Base-by-base conservation (phyloP, 2,797 vertebrate species). In the Sandelia bainsii region DNA sequence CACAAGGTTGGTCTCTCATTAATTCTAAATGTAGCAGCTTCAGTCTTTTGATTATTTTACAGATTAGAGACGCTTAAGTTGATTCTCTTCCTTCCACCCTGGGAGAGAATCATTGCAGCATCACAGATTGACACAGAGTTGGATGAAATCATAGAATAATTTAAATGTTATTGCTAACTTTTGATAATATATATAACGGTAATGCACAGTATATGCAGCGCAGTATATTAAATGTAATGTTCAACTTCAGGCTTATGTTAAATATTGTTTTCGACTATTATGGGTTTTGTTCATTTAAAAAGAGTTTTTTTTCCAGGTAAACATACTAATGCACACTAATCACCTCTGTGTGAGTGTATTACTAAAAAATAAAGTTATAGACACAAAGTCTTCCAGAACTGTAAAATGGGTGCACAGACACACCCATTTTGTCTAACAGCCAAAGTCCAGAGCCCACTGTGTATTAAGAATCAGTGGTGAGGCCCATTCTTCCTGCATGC, bases 1-100 rank as follows among this genome's bases (percentile, higher is more conserved):
- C 76, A 54, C 84, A 79, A 73, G 69, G 75, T 87, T 78, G 68
- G 64, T 77, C 51, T 79, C 74, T 87, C 73, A 83, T 84, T 85
- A 74, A 85, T 82, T 78, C 49, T 67, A 53, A 75, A 79, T 70
- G 68, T 73, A 64, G 69, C 64, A n/a, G 77, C 71, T 56, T 72
- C 49, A 1, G 67, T 66, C 45, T 52, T 71, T 72, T 80, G 80
- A 78, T 69, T 84, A 75, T 73, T 73, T 83, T 76, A 57, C 71
- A 74, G 84, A 89, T 87, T 78, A 81, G 54, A 73, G 57, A 25
- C 20, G 68, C 51, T 77, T 64, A 80, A 72, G 78, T 72, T 74
- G 72, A 81, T 70, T 75, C 71, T 67, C 53, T 59, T 68, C 46
- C 70, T 65, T 73, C 49, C 44, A 39, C 69, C 23, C 66, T 57